These are phyloP conservation scores for Lithosia quadra DNA, from an alignment of 2,888 invertebrate species.

Conservation along the genomic window DNA sequence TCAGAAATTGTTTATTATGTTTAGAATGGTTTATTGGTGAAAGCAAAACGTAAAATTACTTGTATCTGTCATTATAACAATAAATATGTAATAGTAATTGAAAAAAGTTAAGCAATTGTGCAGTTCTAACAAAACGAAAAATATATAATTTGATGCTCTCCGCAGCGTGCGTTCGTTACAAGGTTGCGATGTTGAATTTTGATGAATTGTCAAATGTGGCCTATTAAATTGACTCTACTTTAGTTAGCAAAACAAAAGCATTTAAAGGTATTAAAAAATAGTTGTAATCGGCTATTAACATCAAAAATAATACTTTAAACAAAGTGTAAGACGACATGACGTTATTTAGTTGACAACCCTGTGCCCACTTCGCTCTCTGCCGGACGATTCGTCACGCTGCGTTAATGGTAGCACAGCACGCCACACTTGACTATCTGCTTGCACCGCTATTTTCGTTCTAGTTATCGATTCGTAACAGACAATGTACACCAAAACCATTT, in stretches of 20 bases:
- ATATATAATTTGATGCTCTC: no score
- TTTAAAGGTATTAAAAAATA: background rate
- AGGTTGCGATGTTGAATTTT: no score
- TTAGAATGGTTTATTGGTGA: no score
- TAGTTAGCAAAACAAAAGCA: background rate
- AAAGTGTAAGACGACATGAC: background rate
- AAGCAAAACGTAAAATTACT: no score
- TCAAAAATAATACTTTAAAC: background rate
- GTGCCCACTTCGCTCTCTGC: constrained; percentile 54
- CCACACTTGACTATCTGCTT: constrained; percentile 82
- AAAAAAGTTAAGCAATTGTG: no score
- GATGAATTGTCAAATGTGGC: no score
- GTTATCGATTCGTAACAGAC: constrained; percentile 66
- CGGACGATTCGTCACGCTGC: constrained; percentile 85
- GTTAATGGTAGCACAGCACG: constrained; percentile 83
- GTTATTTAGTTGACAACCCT: constrained; percentile 38
- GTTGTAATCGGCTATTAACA: background rate
- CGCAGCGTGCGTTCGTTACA: no score
- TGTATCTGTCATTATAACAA: no score
- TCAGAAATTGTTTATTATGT: no score
- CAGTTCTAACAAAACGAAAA: no score
- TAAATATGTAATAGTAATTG: no score
- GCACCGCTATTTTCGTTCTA: constrained; percentile 66
- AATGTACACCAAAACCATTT: constrained; percentile 46
- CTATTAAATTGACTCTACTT: no score